Conservation (phyloP, 2,888 invertebrate species). For the Diogma glabrata region DNA sequence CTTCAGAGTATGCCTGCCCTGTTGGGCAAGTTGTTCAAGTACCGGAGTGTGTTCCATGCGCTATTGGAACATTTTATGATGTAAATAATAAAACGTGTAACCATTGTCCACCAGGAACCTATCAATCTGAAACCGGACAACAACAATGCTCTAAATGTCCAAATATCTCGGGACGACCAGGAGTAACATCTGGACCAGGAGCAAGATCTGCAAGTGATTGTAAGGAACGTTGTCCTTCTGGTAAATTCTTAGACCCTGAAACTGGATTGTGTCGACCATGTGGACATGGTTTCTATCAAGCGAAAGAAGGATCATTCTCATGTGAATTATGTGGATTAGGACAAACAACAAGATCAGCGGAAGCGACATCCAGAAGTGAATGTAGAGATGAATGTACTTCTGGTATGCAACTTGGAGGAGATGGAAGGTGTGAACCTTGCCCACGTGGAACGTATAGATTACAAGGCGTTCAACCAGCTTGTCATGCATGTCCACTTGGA, state of each 20-base stretch:
- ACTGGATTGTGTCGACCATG: slow-evolving; percentile 83
- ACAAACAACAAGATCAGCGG: slow-evolving; percentile 81
- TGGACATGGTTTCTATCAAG: slow-evolving; percentile 89
- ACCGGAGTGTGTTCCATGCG: slow-evolving; percentile 88
- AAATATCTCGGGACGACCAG: slow-evolving; percentile 75
- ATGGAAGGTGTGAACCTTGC: slow-evolving; percentile 87
- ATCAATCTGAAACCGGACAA: slow-evolving; percentile 89
- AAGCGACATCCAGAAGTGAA: slow-evolving; percentile 76
- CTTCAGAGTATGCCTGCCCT: slow-evolving; percentile 87
- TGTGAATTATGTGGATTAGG: slow-evolving; percentile 82
- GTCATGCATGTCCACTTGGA: slow-evolving; percentile 76
- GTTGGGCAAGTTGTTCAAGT: slow-evolving; percentile 88
- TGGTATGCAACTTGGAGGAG: slow-evolving; percentile 72
- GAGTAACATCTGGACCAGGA: slow-evolving; percentile 77
- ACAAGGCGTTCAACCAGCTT: slow-evolving; percentile 79
- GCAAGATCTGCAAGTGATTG: slow-evolving; percentile 82
- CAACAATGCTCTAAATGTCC: slow-evolving; percentile 83
- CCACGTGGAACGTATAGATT: slow-evolving; percentile 78
- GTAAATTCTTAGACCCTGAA: slow-evolving; percentile 84
- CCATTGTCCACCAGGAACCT: slow-evolving; percentile 78
- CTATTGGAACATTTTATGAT: slow-evolving; percentile 80
- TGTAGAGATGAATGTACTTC: slow-evolving; percentile 75
- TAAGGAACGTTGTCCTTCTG: slow-evolving; percentile 87
- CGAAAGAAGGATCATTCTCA: slow-evolving; percentile 79
- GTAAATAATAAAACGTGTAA: slow-evolving; percentile 63